A percentile compares a stretch with the other conserved stretches of the same genome.
Evolutionary conservation across 2,113 vertebrate genomes (phyloP).

Genomic region (Cavia porcellus): DNA sequence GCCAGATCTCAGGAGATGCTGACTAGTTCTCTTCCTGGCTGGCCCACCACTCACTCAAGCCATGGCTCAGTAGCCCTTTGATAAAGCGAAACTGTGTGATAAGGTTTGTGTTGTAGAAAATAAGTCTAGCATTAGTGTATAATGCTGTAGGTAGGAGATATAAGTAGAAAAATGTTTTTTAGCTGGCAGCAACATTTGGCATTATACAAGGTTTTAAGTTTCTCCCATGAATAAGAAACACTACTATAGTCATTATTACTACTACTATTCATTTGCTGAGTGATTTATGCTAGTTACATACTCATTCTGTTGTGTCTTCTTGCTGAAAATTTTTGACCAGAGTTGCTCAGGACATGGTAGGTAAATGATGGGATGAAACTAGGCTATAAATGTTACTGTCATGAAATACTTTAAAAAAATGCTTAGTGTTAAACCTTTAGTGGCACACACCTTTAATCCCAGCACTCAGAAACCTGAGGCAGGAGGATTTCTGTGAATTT

Average conservation of each 20-base stretch:
- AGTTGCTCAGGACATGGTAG: constrained; percentile 41
- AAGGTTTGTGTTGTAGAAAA: constrained; percentile 30
- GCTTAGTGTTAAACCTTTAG: background rate
- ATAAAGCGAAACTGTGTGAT: constrained; percentile 22
- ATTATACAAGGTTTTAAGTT: background rate
- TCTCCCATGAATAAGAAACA: background rate
- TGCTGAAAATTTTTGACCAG: constrained; percentile 47
- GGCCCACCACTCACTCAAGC: too few species aligned
- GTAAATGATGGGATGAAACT: constrained; percentile 20
- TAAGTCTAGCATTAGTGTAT: background rate
- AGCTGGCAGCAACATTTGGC: background rate
- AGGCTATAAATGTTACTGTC: constrained; percentile 30
- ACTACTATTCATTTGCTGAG: constrained; percentile 26
- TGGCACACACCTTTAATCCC: background rate
- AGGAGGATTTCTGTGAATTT: background rate
- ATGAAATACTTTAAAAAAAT: constrained; percentile 55
- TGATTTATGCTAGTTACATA: constrained; percentile 14
- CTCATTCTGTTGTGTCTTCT: constrained; percentile 48
- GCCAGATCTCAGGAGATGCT: too few species aligned
- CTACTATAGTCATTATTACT: background rate
- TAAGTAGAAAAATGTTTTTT: background rate
- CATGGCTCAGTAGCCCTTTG: background rate
- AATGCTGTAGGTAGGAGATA: background rate
- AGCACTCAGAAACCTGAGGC: background rate
- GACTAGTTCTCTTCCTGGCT: too few species aligned